These are phyloP conservation scores for Timema cristinae DNA, from an alignment of 2,888 invertebrate genomes.

Conservation along the genomic window DNA sequence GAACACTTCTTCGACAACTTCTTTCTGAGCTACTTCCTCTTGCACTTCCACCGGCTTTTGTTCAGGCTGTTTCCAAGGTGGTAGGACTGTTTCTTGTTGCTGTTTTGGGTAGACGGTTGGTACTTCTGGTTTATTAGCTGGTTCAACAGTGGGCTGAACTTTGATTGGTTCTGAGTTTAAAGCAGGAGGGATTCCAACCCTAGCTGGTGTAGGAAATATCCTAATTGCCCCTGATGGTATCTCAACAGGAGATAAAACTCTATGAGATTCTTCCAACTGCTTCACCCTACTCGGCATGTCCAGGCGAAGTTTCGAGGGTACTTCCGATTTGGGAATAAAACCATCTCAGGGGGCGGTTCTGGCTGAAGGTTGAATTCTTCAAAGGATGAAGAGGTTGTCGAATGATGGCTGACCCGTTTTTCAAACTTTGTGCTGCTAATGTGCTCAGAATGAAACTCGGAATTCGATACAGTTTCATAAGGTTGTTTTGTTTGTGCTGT, in stretches of 20 bases:
- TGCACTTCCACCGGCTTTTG: conserved; percentile 23
- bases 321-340: conserved; percentile 52
- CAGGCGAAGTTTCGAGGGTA: conserved; percentile 46
- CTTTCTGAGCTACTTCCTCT: conserved; percentile 29
- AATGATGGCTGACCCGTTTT: background rate
- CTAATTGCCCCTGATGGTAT: conserved; percentile 56
- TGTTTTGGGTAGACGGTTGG: conserved; percentile 29
- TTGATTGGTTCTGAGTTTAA: conserved; percentile 13
- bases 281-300: conserved; percentile 57
- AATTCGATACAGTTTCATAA: background rate
- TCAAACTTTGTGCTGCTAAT: conserved; percentile 10
- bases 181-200: conserved; percentile 10
- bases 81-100: conserved; percentile 15
- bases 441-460: conserved; percentile 19
- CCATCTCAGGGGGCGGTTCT: conserved; percentile 68
- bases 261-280: conserved; percentile 56
- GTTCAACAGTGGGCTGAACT: background rate
- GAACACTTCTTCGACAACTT: conserved; percentile 27
- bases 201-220: conserved; percentile 44
- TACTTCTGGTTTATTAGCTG: conserved; percentile 20
- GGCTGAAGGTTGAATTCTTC: conserved; percentile 56
- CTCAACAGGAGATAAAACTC: conserved; percentile 49
- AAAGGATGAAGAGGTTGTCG: conserved; percentile 10
- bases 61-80: background rate
- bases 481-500: too few species aligned